Evolutionary conservation across 1,140 invertebrate species (phyloP), one percentile per base, ranked within the genome.

Genomic region (Leucophenga varia): DNA sequence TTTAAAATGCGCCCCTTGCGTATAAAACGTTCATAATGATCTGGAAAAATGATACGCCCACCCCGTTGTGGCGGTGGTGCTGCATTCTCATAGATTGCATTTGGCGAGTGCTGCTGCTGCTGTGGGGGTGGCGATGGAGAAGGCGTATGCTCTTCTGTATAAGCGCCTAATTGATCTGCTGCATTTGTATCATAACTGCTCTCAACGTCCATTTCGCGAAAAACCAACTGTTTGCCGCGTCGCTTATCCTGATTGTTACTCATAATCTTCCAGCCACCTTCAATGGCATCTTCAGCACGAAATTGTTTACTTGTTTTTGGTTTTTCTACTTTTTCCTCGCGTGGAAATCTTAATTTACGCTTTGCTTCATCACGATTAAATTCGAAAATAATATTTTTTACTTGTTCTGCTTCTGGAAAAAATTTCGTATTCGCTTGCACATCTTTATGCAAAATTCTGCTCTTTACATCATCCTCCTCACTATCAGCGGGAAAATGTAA

Each of bases 321-420:
- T 25, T 6, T 25, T 25, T 25, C 5, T 25, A 25, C 22, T 25
- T 25, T 64, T n/a, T n/a, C n/a, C n/a, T n/a, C 61, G 3, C 59
- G 53, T 6, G 69, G 69, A 51, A 72, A 72, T 44, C 57, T 55
- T 3, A 72, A 49, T 52, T 72, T 72, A 10, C 69, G 50, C 35
- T 61, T 52, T 10, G 59, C 61, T 12, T 57, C 64, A 39, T 50
- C 45, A 1, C 59, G 57, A 59, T 72, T 72, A 28, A 72, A 72
- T 30, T 68, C 53, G 35, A 47, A 36, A 22, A 67, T 67, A 44
- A 63, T 48, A 44, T 52, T 32, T 47, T 67, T 59, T n/a, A n/a
- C n/a, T 28, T 57, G 39, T 13, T 52, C 55, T 18, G 59, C 45
- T 52, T 59, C 64, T 19, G 69, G 69, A 57, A 72, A 72, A 10